Percentiles rank a stretch among this genome's conserved stretches.
Conservation (phyloP, 2,113 vertebrate species). For the Thinocorus orbignyianus region DNA sequence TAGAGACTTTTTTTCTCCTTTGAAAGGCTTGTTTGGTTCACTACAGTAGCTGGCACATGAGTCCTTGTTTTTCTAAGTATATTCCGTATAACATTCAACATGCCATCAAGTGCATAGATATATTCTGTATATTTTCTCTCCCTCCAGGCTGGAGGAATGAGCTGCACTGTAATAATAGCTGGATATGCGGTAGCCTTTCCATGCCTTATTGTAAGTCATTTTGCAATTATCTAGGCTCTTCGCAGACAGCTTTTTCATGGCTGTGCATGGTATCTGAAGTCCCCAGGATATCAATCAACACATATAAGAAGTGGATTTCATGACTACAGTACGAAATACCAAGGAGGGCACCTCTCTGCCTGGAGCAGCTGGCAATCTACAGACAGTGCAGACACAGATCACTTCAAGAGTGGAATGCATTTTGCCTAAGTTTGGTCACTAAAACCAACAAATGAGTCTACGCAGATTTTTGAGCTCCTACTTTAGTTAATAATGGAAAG, state of each 20-base stretch:
- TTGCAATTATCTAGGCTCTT: slow-evolving; percentile 4
- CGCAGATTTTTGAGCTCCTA: not conserved
- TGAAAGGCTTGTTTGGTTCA: not conserved
- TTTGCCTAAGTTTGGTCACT: not conserved
- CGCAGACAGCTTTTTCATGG: not conserved
- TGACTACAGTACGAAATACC: not conserved
- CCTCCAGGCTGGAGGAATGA: not conserved
- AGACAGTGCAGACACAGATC: not conserved
- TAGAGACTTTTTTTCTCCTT: not conserved
- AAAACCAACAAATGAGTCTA: not conserved
- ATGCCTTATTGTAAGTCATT: not conserved
- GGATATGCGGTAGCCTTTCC: not conserved
- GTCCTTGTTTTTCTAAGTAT: not conserved
- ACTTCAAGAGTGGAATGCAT: not conserved
- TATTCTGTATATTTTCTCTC: not conserved
- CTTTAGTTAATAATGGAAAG: not conserved
- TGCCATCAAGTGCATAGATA: not conserved
- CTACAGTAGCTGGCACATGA: not conserved
- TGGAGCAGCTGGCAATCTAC: not conserved
- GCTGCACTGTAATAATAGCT: not conserved
- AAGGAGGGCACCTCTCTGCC: not conserved
- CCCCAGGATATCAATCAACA: not conserved
- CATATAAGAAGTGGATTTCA: not conserved
- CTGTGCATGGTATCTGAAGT: not conserved
- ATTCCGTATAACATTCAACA: not conserved